These are phyloP conservation scores for Lateolabrax maculatus DNA, from an alignment of 2,797 vertebrate genomes.

Conservation along the genomic window DNA sequence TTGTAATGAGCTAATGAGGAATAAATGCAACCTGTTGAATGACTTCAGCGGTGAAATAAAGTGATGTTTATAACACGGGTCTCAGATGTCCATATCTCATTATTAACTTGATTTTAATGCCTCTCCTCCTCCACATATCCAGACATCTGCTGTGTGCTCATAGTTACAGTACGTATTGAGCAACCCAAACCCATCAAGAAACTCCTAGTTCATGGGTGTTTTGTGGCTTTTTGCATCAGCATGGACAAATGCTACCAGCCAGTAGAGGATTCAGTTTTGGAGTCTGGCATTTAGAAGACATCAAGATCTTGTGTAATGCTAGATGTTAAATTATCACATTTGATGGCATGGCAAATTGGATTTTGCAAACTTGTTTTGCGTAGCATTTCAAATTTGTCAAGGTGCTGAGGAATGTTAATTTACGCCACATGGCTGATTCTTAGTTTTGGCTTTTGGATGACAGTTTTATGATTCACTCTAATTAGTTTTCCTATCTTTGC, in stretches of 20 bases:
- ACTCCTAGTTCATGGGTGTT: slow-evolving; percentile 41
- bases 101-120: slow-evolving; percentile 46
- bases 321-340: slow-evolving; percentile 50
- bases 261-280: slow-evolving; percentile 31
- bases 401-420: slow-evolving; percentile 54
- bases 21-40: slow-evolving; percentile 61
- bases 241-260: slow-evolving; percentile 46
- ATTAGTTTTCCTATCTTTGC: slow-evolving; percentile 26
- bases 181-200: slow-evolving; percentile 42
- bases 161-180: slow-evolving; percentile 25
- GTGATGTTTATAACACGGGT: slow-evolving; percentile 47
- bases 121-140: slow-evolving; percentile 36
- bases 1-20: slow-evolving; percentile 61
- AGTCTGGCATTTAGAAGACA: slow-evolving; percentile 48
- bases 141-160: slow-evolving; percentile 61
- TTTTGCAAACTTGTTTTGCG: slow-evolving; percentile 53
- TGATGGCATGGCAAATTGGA: slow-evolving; percentile 42
- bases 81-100: slow-evolving; percentile 59
- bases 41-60: slow-evolving; percentile 49
- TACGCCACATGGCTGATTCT: slow-evolving; percentile 32
- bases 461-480: slow-evolving; percentile 36
- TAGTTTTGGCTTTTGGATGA: slow-evolving; percentile 8
- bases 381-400: slow-evolving; percentile 44
- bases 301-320: slow-evolving; percentile 47
- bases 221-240: slow-evolving; percentile 37